A percentile compares a stretch with the other conserved stretches of the same genome.
Conservation (phyloP, 2,797 vertebrate species). For the Bradypodion pumilum region DNA sequence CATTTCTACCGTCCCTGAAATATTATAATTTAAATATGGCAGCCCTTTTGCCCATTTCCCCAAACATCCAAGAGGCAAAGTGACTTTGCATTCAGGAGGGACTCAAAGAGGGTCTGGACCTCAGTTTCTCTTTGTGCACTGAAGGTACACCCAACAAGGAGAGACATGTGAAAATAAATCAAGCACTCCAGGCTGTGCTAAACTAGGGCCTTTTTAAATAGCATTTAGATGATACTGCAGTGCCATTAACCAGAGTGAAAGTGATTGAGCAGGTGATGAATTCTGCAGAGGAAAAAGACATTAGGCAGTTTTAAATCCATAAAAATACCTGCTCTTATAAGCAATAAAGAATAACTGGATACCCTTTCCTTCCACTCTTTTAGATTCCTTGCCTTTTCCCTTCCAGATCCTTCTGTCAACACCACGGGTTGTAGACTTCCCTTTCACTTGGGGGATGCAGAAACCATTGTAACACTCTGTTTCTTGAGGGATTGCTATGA, state of each 20-base stretch:
- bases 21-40: slow-evolving; percentile 48
- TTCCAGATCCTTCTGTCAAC: slow-evolving; percentile 51
- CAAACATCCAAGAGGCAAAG: slow-evolving; percentile 29
- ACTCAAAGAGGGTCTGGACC: background rate
- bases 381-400: slow-evolving; percentile 40
- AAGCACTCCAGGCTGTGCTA: slow-evolving; percentile 59
- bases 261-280: slow-evolving; percentile 69
- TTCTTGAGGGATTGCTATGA: background rate
- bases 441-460: background rate
- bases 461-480: background rate
- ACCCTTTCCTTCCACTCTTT: slow-evolving; percentile 52
- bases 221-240: slow-evolving; percentile 64
- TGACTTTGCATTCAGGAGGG: slow-evolving; percentile 53
- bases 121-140: slow-evolving; percentile 10
- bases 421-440: background rate
- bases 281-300: slow-evolving; percentile 61
- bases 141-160: slow-evolving; percentile 43
- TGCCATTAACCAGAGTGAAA: slow-evolving; percentile 65
- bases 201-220: slow-evolving; percentile 66
- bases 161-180: slow-evolving; percentile 64
- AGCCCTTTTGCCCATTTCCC: slow-evolving; percentile 28
- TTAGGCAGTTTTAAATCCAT: slow-evolving; percentile 61
- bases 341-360: slow-evolving; percentile 55
- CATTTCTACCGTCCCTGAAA: slow-evolving; percentile 47
- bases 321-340: slow-evolving; percentile 38